Conservation (phyloP, 2,888 invertebrate species). For the Sphaerophoria rueppellii region DNA sequence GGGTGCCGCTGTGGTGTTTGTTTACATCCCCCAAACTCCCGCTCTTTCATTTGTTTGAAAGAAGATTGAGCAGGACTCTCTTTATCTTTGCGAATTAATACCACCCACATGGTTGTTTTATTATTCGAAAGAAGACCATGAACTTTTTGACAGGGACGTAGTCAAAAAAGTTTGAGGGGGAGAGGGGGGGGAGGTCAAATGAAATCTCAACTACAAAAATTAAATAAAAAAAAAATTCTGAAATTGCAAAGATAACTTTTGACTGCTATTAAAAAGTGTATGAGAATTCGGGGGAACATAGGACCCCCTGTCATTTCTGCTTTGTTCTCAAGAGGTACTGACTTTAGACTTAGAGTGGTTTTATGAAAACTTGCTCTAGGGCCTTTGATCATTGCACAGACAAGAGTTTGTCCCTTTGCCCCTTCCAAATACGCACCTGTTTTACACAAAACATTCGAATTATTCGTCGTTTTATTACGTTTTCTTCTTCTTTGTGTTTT, state of each 20-base stretch:
- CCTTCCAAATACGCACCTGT: conserved; percentile 3
- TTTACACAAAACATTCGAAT: conserved; percentile 25
- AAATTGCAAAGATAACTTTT: no score
- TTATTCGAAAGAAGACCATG: conserved; percentile 4
- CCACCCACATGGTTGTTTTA: conserved; percentile 4
- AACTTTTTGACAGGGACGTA: conserved; percentile 14
- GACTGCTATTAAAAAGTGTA: no score
- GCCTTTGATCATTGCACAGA: no score
- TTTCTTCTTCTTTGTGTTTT: conserved; percentile 23
- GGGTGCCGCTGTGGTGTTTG: background rate
- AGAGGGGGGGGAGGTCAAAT: no score
- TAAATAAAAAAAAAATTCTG: no score
- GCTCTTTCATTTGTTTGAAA: background rate
- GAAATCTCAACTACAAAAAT: no score
- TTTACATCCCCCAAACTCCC: background rate
- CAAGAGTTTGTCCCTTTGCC: no score
- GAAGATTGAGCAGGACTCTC: conserved; percentile 30
- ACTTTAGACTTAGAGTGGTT: no score
- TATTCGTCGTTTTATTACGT: conserved; percentile 48
- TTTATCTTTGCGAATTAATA: conserved; percentile 49
- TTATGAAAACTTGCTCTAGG: no score
- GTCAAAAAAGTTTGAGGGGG: background rate
- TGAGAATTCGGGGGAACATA: no score
- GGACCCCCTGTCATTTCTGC: no score
- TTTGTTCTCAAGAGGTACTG: no score